Percentiles rank a stretch among this genome's conserved stretches.
Evolutionary conservation across 2,113 vertebrate genomes (phyloP).

Genomic region (Corydoras sp.): DNA sequence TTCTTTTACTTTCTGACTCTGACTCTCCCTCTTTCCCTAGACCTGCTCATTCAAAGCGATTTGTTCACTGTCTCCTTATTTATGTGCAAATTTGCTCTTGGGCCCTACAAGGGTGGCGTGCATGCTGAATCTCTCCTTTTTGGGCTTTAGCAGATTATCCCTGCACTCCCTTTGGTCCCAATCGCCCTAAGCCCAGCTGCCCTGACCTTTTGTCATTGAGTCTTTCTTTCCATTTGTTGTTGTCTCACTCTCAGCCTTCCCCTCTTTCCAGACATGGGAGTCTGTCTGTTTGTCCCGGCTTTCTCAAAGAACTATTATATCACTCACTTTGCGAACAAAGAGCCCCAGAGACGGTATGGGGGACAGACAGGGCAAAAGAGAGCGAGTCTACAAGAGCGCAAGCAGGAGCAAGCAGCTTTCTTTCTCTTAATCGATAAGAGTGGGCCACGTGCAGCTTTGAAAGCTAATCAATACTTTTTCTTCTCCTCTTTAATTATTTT

Average conservation of each 20-base stretch:
- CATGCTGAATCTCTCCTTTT: constrained; percentile 66
- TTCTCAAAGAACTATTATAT: constrained; percentile 69
- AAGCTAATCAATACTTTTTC: constrained; percentile 73
- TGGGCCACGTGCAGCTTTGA: constrained; percentile 69
- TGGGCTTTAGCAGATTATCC: constrained; percentile 89
- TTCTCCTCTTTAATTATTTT: constrained; percentile 45
- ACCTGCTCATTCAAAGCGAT: constrained; percentile 74
- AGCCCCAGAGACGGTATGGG: constrained; percentile 48
- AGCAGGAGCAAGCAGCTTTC: constrained; percentile 51
- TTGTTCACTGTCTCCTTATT: constrained; percentile 72
- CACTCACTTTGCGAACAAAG: constrained; percentile 72
- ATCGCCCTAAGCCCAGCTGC: constrained; percentile 78
- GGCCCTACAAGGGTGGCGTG: constrained; percentile 74
- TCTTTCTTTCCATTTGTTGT: constrained; percentile 67
- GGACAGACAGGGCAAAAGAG: constrained; percentile 45
- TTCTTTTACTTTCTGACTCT: constrained; percentile 24
- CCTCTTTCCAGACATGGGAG: constrained; percentile 52
- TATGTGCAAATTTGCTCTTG: constrained; percentile 80
- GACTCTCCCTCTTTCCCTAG: constrained; percentile 49
- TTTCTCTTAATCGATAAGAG: constrained; percentile 68
- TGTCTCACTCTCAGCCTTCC: constrained; percentile 58
- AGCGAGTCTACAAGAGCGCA: constrained; percentile 33
- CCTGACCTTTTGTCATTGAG: constrained; percentile 82
- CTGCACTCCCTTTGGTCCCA: constrained; percentile 67
- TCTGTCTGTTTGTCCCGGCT: constrained; percentile 46